Evolutionary conservation across 1,140 invertebrate genomes (phyloP).

Genomic region (Brachionus asplanchnoidis): DNA sequence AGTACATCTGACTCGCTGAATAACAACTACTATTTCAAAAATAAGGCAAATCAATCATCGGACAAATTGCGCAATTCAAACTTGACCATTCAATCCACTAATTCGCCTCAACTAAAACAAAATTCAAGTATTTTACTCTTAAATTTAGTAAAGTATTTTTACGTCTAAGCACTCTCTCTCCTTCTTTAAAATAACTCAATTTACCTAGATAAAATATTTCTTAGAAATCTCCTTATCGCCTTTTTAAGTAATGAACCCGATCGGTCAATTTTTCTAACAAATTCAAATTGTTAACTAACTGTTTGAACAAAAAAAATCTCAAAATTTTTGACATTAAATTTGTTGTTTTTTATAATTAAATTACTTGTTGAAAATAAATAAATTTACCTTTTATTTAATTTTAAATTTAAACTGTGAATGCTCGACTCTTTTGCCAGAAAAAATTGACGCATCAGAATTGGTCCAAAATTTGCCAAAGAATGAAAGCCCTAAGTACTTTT

Average conservation of each 20-base stretch:
- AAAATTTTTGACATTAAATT: not conserved
- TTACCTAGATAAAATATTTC: too few relatives aligned
- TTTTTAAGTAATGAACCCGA: not conserved
- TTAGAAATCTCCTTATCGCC: too few relatives aligned
- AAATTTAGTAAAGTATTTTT: not conserved
- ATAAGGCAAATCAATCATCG: not conserved
- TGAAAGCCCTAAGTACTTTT: not conserved
- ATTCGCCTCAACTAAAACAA: not conserved
- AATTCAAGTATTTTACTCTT: not conserved
- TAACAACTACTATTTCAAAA: not conserved
- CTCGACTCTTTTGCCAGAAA: not conserved
- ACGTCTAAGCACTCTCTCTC: not conserved
- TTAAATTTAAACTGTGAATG: not conserved
- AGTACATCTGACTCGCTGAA: conserved; percentile 9
- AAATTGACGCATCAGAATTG: not conserved
- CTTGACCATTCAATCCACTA: not conserved
- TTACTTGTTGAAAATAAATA: not conserved
- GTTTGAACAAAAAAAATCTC: not conserved
- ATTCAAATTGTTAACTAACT: not conserved
- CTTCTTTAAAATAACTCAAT: too few relatives aligned
- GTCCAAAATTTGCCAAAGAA: not conserved
- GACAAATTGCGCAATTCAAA: not conserved
- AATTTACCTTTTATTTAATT: not conserved
- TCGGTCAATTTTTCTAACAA: not conserved
- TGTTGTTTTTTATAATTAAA: not conserved